These are phyloP conservation scores for Ectemnius cavifrons DNA, from an alignment of 2,888 invertebrate genomes.

Conservation along the genomic window DNA sequence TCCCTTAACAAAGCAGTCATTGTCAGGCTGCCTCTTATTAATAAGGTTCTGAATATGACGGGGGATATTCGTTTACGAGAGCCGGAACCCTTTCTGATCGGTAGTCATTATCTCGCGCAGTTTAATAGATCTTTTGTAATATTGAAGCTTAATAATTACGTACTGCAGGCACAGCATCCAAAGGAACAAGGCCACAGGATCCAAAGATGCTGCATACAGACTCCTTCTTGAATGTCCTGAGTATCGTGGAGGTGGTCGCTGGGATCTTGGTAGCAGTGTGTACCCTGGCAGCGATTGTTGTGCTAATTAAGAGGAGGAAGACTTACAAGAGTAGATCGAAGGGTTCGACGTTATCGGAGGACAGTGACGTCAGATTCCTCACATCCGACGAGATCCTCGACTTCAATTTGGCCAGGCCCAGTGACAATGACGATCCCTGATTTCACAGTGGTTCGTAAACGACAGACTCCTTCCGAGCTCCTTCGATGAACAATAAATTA, in stretches of 20 bases:
- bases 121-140: no score
- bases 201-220: slow-evolving; percentile 29
- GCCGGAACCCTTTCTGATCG: no score
- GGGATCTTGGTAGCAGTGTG: slow-evolving; percentile 63
- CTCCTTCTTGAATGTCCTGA: slow-evolving; percentile 29
- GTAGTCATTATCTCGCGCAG: no score
- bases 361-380: slow-evolving; percentile 81
- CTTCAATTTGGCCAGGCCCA: slow-evolving; percentile 78
- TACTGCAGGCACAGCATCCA: no score
- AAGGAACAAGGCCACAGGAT: slow-evolving; percentile 21
- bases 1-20: no score
- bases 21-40: no score
- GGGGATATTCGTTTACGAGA: no score
- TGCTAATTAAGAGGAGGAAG: slow-evolving; percentile 57
- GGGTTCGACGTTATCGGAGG: slow-evolving; percentile 74
- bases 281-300: slow-evolving; percentile 55
- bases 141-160: no score
- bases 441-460: not conserved
- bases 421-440: slow-evolving; percentile 64
- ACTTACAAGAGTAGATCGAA: slow-evolving; percentile 67
- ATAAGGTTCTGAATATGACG: no score
- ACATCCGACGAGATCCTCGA: slow-evolving; percentile 80
- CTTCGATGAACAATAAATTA: no score
- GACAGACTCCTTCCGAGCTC: not conserved
- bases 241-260: slow-evolving; percentile 63